Evolutionary conservation across 2,113 vertebrate species (phyloP), one percentile per base, ranked within the genome.

Genomic region (Oxyruncus cristatus): DNA sequence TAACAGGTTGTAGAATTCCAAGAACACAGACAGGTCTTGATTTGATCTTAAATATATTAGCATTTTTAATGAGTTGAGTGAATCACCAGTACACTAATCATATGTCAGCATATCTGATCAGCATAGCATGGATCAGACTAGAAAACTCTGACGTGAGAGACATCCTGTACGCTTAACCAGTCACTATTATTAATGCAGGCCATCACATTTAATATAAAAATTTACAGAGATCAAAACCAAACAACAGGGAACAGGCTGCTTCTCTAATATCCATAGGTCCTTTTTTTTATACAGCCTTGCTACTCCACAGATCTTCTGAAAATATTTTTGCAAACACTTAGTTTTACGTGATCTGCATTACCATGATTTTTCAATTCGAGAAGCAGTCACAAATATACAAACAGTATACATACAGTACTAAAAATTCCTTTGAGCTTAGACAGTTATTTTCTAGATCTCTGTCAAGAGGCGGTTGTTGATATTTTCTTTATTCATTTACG

Each of bases 311-410:
- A 44, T 14, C 11, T 79, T 24, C 14, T n/a, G 50, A 89, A 93
- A 88, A 47, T n/a, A 53, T 19, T 63, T 63, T 74, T 66, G 7
- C 30, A 61, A 85, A 68, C 55, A 26, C 61, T 90, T 46, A 73
- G 24, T 92, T 90, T 93, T 94, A 70, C 28, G 7, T 82, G 35
- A 41, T 63, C 19, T 84, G 68, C 50, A 56, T 76, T 70, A 59
- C 14, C 55, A 78, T 55, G 23, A 37, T 83, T 88, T 12, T 23
- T 83, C 65, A 35, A 46, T 73, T 75, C 61, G 5, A 68, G 59
- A 47, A 88, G 73, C 23, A 90, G 49, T 83, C 72, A 81, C 30
- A 49, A 80, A 35, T 71, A 80, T 2, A 10, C 49, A 81, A 83
- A 81, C 9, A 55, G 14, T 49, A 70, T n/a, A 33, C 65, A 88